Evolutionary conservation across 2,797 vertebrate species (phyloP).

Genomic region (Ctenochaetus hawaiiensis): DNA sequence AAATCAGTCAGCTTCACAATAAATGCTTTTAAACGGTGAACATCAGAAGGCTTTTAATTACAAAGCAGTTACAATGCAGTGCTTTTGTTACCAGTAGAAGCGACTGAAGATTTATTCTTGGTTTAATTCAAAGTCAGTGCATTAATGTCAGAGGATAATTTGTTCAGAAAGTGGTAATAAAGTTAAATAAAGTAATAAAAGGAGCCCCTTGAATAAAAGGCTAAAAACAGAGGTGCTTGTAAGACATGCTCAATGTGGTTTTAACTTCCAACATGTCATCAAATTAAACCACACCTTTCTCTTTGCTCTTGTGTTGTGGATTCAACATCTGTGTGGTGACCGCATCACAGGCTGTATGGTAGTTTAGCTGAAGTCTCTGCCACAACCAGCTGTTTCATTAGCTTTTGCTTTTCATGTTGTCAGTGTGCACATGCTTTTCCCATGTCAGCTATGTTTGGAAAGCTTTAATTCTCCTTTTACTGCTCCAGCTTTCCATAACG

Average conservation of each 20-base stretch:
- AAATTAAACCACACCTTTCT: conserved; percentile 1
- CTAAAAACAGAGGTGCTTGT: not conserved
- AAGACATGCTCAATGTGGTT: not conserved
- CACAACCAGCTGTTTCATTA: not conserved
- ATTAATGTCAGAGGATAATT: not conserved
- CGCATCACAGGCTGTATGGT: not conserved
- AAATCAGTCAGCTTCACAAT: conserved; percentile 1
- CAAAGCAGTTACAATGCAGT: not conserved
- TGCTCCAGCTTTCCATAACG: conserved; percentile 90
- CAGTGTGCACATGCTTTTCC: not conserved
- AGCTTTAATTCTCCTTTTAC: conserved; percentile 5
- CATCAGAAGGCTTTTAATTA: not conserved
- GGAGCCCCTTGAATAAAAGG: not conserved
- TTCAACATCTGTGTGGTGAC: not conserved
- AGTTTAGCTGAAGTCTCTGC: not conserved
- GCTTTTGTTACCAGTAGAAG: not conserved
- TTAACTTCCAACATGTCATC: not conserved
- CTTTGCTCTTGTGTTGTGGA: not conserved
- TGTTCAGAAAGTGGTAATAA: not conserved
- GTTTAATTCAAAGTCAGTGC: not conserved
- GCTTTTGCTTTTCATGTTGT: not conserved
- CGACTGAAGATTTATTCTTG: not conserved
- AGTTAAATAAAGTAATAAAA: not conserved
- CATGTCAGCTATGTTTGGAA: not conserved
- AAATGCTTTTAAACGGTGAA: not conserved